A percentile compares a stretch with the other conserved stretches of the same genome.
Conservation (phyloP, 2,797 vertebrate species). For the Apodemus agrarius region DNA sequence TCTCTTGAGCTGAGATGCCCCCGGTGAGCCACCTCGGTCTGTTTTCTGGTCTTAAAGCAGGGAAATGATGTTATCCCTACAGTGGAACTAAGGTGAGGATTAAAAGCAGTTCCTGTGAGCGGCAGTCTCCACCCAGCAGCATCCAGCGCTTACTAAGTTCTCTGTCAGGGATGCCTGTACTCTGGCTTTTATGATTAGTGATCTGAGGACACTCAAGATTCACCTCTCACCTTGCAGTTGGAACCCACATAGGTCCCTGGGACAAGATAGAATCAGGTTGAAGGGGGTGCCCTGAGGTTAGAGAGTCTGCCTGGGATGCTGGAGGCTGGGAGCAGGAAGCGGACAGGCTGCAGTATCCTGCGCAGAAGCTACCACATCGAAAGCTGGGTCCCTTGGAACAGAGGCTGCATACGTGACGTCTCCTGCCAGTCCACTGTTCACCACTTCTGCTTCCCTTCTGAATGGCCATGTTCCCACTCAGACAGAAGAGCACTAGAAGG, state of each 20-base stretch:
- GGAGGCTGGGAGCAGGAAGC: not conserved
- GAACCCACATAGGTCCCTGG: not conserved
- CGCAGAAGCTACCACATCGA: not conserved
- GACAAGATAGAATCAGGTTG: not conserved
- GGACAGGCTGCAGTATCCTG: not conserved
- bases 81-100: not conserved
- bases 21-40: not conserved
- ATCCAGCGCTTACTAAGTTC: not conserved
- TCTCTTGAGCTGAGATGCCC: not conserved
- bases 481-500: not conserved
- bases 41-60: not conserved
- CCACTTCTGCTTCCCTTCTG: not conserved
- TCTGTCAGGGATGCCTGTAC: not conserved
- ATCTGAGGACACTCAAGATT: not conserved
- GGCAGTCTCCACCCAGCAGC: not conserved
- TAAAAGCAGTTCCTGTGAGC: not conserved
- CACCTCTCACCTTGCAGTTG: not conserved
- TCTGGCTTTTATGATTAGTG: slow-evolving; percentile 5
- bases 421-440: not conserved
- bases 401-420: not conserved
- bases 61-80: not conserved
- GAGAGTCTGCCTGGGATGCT: not conserved
- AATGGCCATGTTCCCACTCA: not conserved
- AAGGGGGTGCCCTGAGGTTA: not conserved
- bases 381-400: not conserved